Conservation (phyloP, 1,140 invertebrate species). For the Diorhabda carinulata region DNA sequence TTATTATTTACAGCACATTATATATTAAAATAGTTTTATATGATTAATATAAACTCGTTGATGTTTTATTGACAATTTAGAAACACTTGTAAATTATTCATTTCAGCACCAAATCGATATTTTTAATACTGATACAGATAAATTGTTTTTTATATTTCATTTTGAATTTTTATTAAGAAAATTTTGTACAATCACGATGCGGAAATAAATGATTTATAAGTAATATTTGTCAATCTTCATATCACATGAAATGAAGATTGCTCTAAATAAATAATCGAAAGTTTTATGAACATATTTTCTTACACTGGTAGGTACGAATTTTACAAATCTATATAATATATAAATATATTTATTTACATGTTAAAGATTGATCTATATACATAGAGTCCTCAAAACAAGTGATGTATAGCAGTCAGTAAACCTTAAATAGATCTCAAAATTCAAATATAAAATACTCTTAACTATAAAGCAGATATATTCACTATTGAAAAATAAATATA, state of each 20-base stretch:
- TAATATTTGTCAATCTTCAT: constrained; percentile 5
- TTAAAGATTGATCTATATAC: constrained; percentile 28
- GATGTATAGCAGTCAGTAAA: not conserved
- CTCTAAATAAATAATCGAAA: constrained; percentile 32
- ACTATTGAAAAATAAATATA: not conserved
- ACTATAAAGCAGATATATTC: not conserved
- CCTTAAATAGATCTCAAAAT: not conserved
- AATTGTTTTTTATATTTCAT: constrained; percentile 33
- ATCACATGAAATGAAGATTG: constrained; percentile 17
- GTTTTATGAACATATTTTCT: constrained; percentile 19
- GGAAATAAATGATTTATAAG: constrained; percentile 28
- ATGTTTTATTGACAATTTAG: constrained; percentile 42
- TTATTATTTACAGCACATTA: constrained; percentile 45
- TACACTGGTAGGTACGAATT: constrained; percentile 29
- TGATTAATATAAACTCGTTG: constrained; percentile 39
- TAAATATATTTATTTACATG: constrained; percentile 23
- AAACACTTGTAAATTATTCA: constrained; percentile 28
- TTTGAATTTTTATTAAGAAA: constrained; percentile 39
- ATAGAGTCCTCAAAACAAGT: constrained; percentile 23
- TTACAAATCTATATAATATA: constrained; percentile 27
- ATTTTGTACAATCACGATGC: constrained; percentile 39
- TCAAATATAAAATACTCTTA: not conserved
- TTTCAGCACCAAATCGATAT: constrained; percentile 25
- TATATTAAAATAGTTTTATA: constrained; percentile 47
- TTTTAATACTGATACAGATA: constrained; percentile 42